Evolutionary conservation across 2,888 invertebrate genomes (phyloP), one percentile per base, ranked within the genome.

Genomic region (Mimumesa dahlbomi): DNA sequence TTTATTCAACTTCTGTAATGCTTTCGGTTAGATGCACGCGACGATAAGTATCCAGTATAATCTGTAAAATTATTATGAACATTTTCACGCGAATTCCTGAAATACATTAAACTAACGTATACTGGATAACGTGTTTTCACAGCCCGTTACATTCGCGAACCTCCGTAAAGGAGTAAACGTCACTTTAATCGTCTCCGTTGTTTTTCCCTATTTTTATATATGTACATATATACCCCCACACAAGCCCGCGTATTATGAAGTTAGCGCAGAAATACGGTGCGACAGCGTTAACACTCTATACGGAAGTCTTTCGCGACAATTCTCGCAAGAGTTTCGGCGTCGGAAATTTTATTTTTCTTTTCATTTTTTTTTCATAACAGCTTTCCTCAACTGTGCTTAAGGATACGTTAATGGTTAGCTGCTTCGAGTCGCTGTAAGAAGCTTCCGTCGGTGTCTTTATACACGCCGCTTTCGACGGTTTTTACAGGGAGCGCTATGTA

Each of bases 221-320:
- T n/a, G 7, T 25, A 25, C 25, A 25, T 25, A 25, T 7, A 25
- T 7, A 7, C 25, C 4, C 25, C 4, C 25, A 7, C 25, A 25
- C 4, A 25, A 7, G 25, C 25, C 3, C 25, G 25, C 25, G 25
- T 21, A 19, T 29, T 7, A 13, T 34, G 36, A 48, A 57, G 46
- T 68, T 65, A 66, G 38, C 68, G 48, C 57, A 52, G 57, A 57
- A 66, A 68, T 52, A 66, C 22, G 22, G n/a, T n/a, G n/a, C n/a
- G n/a, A n/a, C n/a, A n/a, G n/a, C n/a, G n/a, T n/a, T n/a, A n/a
- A n/a, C n/a, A n/a, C n/a, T n/a, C n/a, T n/a, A n/a, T n/a, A n/a
- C n/a, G n/a, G 4, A 36, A 22, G 31, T 57, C 40, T 18, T 5
- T 16, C 13, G 46, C 38, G 66, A 45, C 66, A 58, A 58, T 34